Base-by-base conservation (phyloP, 2,113 vertebrate species). In the Lepus americanus region DNA sequence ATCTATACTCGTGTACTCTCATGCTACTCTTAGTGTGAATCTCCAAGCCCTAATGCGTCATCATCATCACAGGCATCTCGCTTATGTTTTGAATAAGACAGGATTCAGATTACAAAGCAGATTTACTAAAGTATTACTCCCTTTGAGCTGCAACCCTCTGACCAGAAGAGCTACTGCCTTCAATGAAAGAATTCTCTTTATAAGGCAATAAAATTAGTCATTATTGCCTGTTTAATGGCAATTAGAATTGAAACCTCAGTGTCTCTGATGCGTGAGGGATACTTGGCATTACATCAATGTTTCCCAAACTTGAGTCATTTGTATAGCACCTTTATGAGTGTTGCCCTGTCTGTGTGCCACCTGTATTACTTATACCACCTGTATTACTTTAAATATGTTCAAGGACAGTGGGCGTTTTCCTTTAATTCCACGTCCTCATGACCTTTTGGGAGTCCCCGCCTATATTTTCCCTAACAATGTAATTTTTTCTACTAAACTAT, bases 141-240 rank as follows among this genome's bases (percentile, higher is more conserved):
- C 61, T 93, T 78, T 85, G 88, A 87, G 66, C 61, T 91, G 3
- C 19, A 82, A 5, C 22, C 19, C n/a, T 94, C 72, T 94, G 67
- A 49, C 84, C 17, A 44, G 73, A 87, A 89, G 31, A 95, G 23
- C 51, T 77, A 36, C 77, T 72, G 16, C 69, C 70, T 90, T 96
- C 55, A 66, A 2, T 88, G 88, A 83, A 67, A 96, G 80, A 93
- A 79, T 39, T 72, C 85, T 87, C 86, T 94, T 95, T 94, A 86
- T 25, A 94, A 72, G 87, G 72, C 64, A 94, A 66, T 90, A 89
- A 96, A 96, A 92, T 92, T 36, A 79, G 82, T 95, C 83, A 73
- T 86, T 66, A 79, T 92, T 87, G 70, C 55, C 59, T 86, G 67
- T 83, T 85, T 86, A 61, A 61, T 83, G 66, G 74, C 53, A 64